phyloP scores from a whole-genome alignment of 2,113 vertebrate species.

The Hippocampus guttulatus region DNA sequence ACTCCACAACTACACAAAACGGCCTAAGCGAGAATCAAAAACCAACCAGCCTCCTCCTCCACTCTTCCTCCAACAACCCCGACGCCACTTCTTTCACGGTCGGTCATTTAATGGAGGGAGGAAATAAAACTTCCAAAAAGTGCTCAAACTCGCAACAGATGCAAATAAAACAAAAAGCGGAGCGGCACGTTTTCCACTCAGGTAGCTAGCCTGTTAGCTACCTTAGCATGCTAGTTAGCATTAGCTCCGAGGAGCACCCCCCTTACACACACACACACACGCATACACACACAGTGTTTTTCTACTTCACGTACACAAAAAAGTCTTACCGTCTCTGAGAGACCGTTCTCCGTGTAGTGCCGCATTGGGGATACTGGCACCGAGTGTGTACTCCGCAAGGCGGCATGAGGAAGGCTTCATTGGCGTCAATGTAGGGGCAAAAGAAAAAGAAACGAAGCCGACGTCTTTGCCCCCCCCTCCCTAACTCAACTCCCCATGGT shows the following conservation, averaged over 20 bases:
- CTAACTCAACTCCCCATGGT: constrained; percentile 65
- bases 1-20: constrained; percentile 70
- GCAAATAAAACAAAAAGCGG: constrained; percentile 48
- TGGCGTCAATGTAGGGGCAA: constrained; percentile 50
- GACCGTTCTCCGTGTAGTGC: constrained; percentile 63
- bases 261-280: not conserved
- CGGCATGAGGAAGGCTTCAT: constrained; percentile 59
- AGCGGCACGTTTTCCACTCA: constrained; percentile 65
- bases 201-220: constrained; percentile 46
- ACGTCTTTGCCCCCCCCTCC: constrained; percentile 46
- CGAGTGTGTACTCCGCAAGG: constrained; percentile 54
- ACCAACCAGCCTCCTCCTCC: not conserved
- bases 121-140: not conserved
- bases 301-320: not conserved
- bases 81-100: not conserved
- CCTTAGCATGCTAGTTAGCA: constrained; percentile 52
- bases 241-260: constrained; percentile 28
- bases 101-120: not conserved
- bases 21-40: constrained; percentile 44
- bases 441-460: constrained; percentile 18
- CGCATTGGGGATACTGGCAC: constrained; percentile 69
- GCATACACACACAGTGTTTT: not conserved
- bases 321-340: constrained; percentile 69
- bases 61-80: not conserved
- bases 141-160: constrained; percentile 6